Evolutionary conservation across 1,140 invertebrate genomes (phyloP).

Genomic region (Zaprionus nigranus): DNA sequence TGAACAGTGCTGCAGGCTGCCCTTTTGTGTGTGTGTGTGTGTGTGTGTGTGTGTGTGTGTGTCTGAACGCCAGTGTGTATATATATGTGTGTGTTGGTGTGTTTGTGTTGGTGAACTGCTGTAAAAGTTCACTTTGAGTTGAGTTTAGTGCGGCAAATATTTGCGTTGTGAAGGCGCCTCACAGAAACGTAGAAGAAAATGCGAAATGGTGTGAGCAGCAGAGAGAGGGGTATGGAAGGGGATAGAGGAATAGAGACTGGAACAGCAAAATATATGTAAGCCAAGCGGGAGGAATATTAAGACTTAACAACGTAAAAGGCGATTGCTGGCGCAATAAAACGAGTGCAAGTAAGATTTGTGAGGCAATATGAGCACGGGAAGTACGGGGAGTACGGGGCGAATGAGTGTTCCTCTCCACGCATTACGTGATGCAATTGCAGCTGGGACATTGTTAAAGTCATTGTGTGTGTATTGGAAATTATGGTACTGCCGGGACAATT

Average conservation of each 20-base stretch:
- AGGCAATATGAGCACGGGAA: slow-evolving; percentile 6
- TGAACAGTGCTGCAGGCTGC: slow-evolving; percentile 39
- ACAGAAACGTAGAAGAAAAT: slow-evolving; percentile 2
- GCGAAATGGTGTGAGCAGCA: not conserved
- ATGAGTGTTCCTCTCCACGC: not conserved
- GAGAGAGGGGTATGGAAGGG: not conserved
- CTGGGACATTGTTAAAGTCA: slow-evolving; percentile 19
- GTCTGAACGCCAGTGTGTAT: not conserved
- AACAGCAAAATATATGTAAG: slow-evolving; percentile 22
- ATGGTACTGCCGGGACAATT: slow-evolving; percentile 29
- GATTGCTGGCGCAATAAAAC: slow-evolving; percentile 25
- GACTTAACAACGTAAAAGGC: slow-evolving; percentile 37
- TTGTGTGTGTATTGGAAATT: slow-evolving; percentile 21
- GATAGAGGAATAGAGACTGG: not conserved
- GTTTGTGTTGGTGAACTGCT: slow-evolving; percentile 17
- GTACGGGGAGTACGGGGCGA: not conserved
- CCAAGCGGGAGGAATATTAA: slow-evolving; percentile 45
- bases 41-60: no score
- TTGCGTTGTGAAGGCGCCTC: slow-evolving; percentile 31
- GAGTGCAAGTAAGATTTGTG: slow-evolving; percentile 30
- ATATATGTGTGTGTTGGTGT: not conserved
- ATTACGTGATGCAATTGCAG: slow-evolving; percentile 41
- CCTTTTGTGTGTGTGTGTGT: not conserved
- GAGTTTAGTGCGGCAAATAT: slow-evolving; percentile 48
- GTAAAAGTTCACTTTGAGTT: slow-evolving; percentile 44